Percentiles rank a stretch among this genome's conserved stretches.
Conservation (phyloP, 1,140 invertebrate species). For the Zaprionus vittiger region DNA sequence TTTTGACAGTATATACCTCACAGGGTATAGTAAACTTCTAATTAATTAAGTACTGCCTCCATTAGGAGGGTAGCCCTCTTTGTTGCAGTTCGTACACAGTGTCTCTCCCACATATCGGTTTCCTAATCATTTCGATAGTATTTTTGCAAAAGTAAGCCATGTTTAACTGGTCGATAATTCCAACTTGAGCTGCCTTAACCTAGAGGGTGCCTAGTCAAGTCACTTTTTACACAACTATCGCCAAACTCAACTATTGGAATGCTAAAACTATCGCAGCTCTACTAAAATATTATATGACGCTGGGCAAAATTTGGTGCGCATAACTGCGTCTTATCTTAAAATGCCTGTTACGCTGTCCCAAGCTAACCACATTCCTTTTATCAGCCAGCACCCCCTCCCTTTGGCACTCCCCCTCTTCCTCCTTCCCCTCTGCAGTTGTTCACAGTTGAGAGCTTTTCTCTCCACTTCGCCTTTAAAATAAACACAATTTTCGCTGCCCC, state of each 20-base stretch:
- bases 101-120: background rate
- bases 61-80: background rate
- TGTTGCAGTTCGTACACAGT: no score
- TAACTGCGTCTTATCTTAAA: constrained; percentile 20
- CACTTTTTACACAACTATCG: background rate
- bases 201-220: background rate
- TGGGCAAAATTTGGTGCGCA: constrained; percentile 1
- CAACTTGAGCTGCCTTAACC: background rate
- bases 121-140: background rate
- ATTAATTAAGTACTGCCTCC: background rate
- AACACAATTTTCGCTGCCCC: constrained; percentile 68
- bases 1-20: background rate
- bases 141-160: background rate
- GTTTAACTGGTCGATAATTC: background rate
- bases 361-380: background rate
- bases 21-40: background rate
- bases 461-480: constrained; percentile 52
- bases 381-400: background rate
- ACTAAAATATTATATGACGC: background rate
- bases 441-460: constrained; percentile 16
- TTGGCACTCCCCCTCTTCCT: background rate
- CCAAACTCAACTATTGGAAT: background rate
- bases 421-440: constrained; percentile 7
- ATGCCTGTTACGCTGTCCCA: constrained; percentile 7
- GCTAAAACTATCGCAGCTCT: background rate